A percentile compares a stretch with the other conserved stretches of the same genome.
Conservation (phyloP, 2,797 vertebrate species). For the Dipus sagitta region DNA sequence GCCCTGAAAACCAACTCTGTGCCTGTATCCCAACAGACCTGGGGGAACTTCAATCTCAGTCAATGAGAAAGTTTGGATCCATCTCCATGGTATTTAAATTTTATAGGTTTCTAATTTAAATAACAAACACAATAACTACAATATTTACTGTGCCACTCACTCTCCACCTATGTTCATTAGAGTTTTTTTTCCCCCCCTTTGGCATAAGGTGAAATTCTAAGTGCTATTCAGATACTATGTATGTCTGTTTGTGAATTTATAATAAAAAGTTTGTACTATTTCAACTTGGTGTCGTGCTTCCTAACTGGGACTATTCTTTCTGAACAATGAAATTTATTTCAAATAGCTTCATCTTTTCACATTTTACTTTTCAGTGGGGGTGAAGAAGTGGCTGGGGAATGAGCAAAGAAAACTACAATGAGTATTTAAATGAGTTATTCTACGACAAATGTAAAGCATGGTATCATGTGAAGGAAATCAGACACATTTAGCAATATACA, state of each 20-base stretch:
- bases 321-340: background rate
- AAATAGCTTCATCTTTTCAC: background rate
- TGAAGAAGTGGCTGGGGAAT: background rate
- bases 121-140: background rate
- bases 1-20: background rate
- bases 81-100: background rate
- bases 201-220: background rate
- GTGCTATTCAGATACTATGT: background rate
- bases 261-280: background rate
- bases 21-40: background rate
- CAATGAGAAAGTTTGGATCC: background rate
- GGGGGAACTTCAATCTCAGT: background rate
- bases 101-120: background rate
- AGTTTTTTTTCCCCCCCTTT: background rate
- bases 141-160: background rate
- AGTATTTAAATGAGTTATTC: slow-evolving; percentile 49
- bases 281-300: background rate
- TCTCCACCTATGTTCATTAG: background rate
- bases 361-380: background rate
- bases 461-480: slow-evolving; percentile 42
- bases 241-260: background rate
- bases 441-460: slow-evolving; percentile 1
- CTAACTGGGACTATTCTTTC: background rate
- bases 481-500: background rate
- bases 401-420: slow-evolving; percentile 16